Evolutionary conservation across 2,888 invertebrate genomes (phyloP), one percentile per base, ranked within the genome.

Genomic region (Cosmopolites sordidus): DNA sequence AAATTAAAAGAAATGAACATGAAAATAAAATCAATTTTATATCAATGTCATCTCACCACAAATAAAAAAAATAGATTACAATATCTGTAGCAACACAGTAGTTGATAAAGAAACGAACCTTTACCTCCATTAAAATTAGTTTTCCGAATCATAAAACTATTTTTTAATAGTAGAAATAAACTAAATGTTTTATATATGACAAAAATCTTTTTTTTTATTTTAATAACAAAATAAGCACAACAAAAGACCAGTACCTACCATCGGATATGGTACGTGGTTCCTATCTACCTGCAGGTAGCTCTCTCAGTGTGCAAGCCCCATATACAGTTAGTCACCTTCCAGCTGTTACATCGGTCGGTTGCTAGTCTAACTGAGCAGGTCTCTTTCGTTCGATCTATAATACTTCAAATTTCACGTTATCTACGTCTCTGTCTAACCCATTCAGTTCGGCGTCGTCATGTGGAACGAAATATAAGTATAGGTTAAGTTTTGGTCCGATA

Each of bases 241-340:
- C 33, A 33, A 33, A 33, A 33, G 33, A 33, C 33, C n/a, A 12
- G 4, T 5, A 33, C 4, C 8, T 40, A 53, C 39, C 47, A 39
- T 22, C 53, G 40, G 56, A 56, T 48, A 56, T 52, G 56, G 53
- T 53, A 52, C 46, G 50, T 16, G 42, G 50, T 56, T 56, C 45
- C 46, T 45, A 51, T 52, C 52, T 57, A 57, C 57, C 52, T 53
- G 54, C 57, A 57, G 57, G 57, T 57, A 57, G 44, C 43, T 51
- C 57, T 54, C 53, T 46, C 44, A 52, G 33, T 45, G 38, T 40
- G 48, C 54, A 51, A 53, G 42, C 43, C 53, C 33, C 40, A 18
- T 51, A 52, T 57, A 57, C 54, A 54, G 57, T 57, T 57, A 57
- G 57, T 57, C 44, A 57, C 53, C 57, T 57, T 57, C 51, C 44